Evolutionary conservation across 1,140 invertebrate genomes (phyloP).

Genomic region (Drosophila sp.): DNA sequence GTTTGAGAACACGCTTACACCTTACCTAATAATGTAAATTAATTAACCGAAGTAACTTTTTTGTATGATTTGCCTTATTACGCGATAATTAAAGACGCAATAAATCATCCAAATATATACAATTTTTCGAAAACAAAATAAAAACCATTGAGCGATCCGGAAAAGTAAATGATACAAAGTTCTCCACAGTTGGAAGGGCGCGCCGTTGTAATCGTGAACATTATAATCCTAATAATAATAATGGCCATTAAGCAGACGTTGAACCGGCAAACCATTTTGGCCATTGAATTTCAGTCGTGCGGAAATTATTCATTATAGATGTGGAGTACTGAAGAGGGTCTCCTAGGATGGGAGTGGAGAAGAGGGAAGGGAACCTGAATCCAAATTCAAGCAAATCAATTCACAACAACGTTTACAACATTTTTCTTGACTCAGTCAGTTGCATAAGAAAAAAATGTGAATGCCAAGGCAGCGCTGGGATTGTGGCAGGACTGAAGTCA

Average conservation of each 20-base stretch:
- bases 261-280: conserved; percentile 67
- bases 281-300: conserved; percentile 76
- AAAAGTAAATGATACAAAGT: conserved; percentile 28
- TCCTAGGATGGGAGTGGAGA: background rate
- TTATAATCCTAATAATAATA: conserved; percentile 80
- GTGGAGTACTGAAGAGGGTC: conserved; percentile 36
- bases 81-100: conserved; percentile 65
- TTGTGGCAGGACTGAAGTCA: background rate
- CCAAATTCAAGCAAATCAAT: conserved; percentile 69
- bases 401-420: conserved; percentile 65
- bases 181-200: conserved; percentile 18
- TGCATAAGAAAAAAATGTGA: conserved; percentile 53
- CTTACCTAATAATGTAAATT: conserved; percentile 44
- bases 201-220: conserved; percentile 61
- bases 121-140: conserved; percentile 35
- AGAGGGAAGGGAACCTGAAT: conserved; percentile 1
- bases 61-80: background rate
- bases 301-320: conserved; percentile 80
- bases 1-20: too few species aligned
- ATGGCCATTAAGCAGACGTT: conserved; percentile 76
- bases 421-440: conserved; percentile 47
- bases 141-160: conserved; percentile 46
- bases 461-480: conserved; percentile 4
- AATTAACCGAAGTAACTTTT: conserved; percentile 37
- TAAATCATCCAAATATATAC: conserved; percentile 59